Evolutionary conservation across 2,888 invertebrate genomes (phyloP).

Genomic region (Pheosia tremula): DNA sequence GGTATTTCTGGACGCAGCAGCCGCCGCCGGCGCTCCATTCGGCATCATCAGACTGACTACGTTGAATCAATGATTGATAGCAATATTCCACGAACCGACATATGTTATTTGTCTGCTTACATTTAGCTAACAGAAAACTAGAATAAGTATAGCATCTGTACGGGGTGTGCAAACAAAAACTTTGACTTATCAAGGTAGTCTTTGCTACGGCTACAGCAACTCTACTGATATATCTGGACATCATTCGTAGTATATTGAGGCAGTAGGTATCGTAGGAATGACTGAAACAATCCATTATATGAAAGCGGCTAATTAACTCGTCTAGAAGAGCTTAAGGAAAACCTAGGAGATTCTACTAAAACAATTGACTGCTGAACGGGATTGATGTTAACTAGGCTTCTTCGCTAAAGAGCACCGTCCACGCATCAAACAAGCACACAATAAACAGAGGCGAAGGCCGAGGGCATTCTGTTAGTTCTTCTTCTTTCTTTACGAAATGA

Average conservation of each 20-base stretch:
- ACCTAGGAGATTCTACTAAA: constrained; percentile 10
- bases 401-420: constrained; percentile 17
- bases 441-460: constrained; percentile 61
- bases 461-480: constrained; percentile 63
- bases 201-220: too few relatives aligned
- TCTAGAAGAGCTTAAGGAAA: not conserved
- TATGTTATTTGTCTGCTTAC: not conserved
- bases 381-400: constrained; percentile 33
- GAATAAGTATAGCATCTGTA: not conserved
- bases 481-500: too few relatives aligned
- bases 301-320: not conserved
- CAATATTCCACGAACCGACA: constrained; percentile 57
- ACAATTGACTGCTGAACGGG: constrained; percentile 31
- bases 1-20: constrained; percentile 76
- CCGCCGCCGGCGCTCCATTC: constrained; percentile 46
- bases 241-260: too few relatives aligned
- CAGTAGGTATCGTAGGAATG: not conserved
- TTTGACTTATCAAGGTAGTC: too few relatives aligned
- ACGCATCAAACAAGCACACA: constrained; percentile 43
- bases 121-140: constrained; percentile 1
- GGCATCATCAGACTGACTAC: constrained; percentile 56
- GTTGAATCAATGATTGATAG: constrained; percentile 72
- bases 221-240: not conserved
- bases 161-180: not conserved
- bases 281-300: not conserved